Evolutionary conservation across 2,113 vertebrate species (phyloP), one percentile per base, ranked within the genome.

Genomic region (Macquaria ambigua): DNA sequence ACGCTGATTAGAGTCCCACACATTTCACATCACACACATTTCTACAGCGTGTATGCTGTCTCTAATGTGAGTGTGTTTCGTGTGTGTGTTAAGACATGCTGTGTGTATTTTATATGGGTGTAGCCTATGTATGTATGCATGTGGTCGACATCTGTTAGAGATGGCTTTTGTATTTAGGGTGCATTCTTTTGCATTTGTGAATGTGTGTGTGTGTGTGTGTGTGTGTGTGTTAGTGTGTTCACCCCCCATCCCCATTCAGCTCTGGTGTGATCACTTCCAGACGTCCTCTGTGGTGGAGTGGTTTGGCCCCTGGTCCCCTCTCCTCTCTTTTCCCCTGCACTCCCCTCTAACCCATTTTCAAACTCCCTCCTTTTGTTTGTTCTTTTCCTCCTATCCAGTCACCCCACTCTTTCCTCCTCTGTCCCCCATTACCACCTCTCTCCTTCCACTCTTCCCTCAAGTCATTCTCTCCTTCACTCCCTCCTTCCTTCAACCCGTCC

Each of bases 201-300:
- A 43, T 56, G 21, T 72, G 75, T 64, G 66, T 64, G 84, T 34
- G 46, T 43, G 31, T 59, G 77, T 71, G 46, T 82, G 28, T 31
- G 28, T 31, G 28, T 31, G 28, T 31, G 28, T 31, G 2, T 31
- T 31, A 31, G 28, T 31, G 74, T 66, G 68, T 81, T 69, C n/a
- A 9, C 9, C 63, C 70, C 56, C 53, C 43, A 79, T 64, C 41
- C 73, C 28, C 63, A 70, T 87, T 85, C 66, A 83, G 79, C 66
- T 46, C 39, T 25, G 53, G 31, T 66, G 73, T 93, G 90, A 94
- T 93, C 84, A 92, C 66, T 93, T 93, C 93, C 92, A 95, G 93
- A 93, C 85, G 37, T 58, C 62, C 46, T 74, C 25, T 72, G 84
- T 70, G 77, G 82, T 85, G 73, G 39, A 78, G 78, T 53, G 70